Percentiles rank a stretch among this genome's conserved stretches.
Evolutionary conservation across 2,888 invertebrate genomes (phyloP).

Genomic region (Drosophila pseudotalamancana): DNA sequence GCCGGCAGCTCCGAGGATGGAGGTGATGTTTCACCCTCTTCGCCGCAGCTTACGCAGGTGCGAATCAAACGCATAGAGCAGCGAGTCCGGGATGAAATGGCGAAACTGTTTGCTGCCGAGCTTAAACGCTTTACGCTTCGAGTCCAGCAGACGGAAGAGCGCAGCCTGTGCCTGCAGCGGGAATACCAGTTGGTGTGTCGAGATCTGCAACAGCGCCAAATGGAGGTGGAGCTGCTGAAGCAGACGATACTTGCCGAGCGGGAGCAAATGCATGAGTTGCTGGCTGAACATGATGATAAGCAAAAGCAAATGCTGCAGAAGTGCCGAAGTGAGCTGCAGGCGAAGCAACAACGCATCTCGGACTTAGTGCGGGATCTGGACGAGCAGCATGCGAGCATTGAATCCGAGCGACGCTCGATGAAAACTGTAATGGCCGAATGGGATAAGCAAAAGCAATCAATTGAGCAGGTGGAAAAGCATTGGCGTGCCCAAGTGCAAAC

Average conservation of each 20-base stretch:
- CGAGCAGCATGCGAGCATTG: conserved; percentile 82
- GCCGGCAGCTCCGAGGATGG: not conserved
- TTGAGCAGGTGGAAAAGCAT: conserved; percentile 85
- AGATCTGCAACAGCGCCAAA: conserved; percentile 77
- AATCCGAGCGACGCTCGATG: conserved; percentile 85
- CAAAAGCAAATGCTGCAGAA: conserved; percentile 76
- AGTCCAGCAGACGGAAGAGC: conserved; percentile 82
- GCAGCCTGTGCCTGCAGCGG: conserved; percentile 66
- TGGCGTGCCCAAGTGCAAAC: conserved; percentile 85
- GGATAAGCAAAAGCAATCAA: conserved; percentile 84
- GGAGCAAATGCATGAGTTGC: conserved; percentile 76
- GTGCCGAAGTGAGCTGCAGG: conserved; percentile 81
- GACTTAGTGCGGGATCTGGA: conserved; percentile 77
- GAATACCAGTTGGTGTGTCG: conserved; percentile 72
- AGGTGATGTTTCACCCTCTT: conserved; percentile 32
- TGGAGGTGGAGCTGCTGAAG: conserved; percentile 82
- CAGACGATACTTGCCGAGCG: conserved; percentile 83
- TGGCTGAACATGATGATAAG: conserved; percentile 77
- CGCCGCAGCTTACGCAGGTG: conserved; percentile 82
- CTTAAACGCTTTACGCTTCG: conserved; percentile 85
- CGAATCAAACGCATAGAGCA: conserved; percentile 77
- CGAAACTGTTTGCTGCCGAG: conserved; percentile 87
- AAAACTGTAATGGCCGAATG: conserved; percentile 84
- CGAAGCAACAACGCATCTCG: conserved; percentile 84
- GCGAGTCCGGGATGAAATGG: conserved; percentile 88